These are phyloP conservation scores for Rotaria macrura DNA, from an alignment of 2,888 invertebrate genomes.

Conservation along the genomic window DNA sequence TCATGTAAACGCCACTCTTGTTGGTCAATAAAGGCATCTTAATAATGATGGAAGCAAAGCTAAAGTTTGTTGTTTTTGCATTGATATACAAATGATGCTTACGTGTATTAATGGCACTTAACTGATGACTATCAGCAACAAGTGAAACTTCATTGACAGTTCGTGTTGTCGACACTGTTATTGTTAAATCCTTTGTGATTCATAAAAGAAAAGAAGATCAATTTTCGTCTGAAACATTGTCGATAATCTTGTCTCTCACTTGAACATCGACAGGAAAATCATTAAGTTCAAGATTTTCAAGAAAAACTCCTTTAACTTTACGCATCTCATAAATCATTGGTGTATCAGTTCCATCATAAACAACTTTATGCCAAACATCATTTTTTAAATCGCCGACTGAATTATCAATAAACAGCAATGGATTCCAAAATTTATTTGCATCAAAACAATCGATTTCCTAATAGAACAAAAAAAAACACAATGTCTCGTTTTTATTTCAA, in stretches of 20 bases:
- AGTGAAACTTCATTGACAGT: constrained; percentile 26
- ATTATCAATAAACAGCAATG: constrained; percentile 40
- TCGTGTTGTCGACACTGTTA: constrained; percentile 38
- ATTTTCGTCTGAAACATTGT: no score
- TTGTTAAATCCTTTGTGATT: constrained; percentile 37
- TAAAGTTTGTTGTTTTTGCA: neutral
- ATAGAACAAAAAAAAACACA: no score
- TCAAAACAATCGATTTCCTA: constrained; percentile 35
- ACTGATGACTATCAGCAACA: constrained; percentile 10
- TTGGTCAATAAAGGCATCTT: constrained; percentile 38
- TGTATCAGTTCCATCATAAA: neutral
- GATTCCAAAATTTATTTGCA: constrained; percentile 39
- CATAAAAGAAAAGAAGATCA: no score
- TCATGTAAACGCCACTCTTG: constrained; percentile 47
- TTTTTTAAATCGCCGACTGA: constrained; percentile 40
- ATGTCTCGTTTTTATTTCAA: neutral
- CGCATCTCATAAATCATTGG: constrained; percentile 32
- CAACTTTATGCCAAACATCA: constrained; percentile 36
- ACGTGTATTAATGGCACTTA: constrained; percentile 27
- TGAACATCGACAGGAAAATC: constrained; percentile 49
- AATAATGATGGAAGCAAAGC: neutral
- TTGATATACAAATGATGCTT: constrained; percentile 34
- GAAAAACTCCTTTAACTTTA: constrained; percentile 43
- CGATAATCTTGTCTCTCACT: no score
- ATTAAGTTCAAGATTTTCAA: constrained; percentile 45